phyloP scores from a whole-genome alignment of 2,113 vertebrate genomes.

The Catagonus wagneri region DNA sequence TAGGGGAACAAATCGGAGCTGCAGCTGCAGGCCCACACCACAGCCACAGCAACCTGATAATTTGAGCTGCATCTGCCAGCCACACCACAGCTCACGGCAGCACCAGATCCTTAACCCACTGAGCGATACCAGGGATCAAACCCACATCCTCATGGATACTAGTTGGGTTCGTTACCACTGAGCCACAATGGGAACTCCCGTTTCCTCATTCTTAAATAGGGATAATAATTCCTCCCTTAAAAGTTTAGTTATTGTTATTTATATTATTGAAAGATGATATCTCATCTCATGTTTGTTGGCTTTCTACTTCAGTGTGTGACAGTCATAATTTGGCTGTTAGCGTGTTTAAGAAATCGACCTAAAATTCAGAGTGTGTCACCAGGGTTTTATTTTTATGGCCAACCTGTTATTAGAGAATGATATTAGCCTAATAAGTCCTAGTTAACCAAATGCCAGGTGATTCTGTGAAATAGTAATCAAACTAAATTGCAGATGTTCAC shows the following conservation, averaged over 20 bases:
- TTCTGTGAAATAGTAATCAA: conserved; percentile 42
- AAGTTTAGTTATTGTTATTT: background rate
- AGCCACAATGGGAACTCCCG: too few species aligned
- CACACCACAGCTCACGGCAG: too few species aligned
- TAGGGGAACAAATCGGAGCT: too few species aligned
- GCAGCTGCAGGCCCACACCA: too few species aligned
- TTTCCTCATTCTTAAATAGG: background rate
- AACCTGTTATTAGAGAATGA: conserved; percentile 46
- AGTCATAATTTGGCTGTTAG: conserved; percentile 16
- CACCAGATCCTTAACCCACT: too few species aligned
- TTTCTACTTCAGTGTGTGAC: background rate
- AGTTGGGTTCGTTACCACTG: too few species aligned
- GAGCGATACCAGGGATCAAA: too few species aligned
- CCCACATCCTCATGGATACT: too few species aligned
- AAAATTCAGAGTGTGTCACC: conserved; percentile 30
- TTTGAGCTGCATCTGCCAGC: too few species aligned
- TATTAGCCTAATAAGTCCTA: conserved; percentile 20
- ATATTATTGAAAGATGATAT: background rate
- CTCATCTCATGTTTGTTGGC: background rate
- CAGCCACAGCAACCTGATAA: too few species aligned
- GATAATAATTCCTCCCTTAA: background rate
- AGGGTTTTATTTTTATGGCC: conserved; percentile 24
- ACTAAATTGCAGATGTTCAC: conserved; percentile 47
- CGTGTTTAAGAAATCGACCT: background rate
- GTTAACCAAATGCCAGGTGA: conserved; percentile 36